Evolutionary conservation across 2,113 vertebrate species (phyloP), one percentile per base, ranked within the genome.

Genomic region (Aegypius monachus): DNA sequence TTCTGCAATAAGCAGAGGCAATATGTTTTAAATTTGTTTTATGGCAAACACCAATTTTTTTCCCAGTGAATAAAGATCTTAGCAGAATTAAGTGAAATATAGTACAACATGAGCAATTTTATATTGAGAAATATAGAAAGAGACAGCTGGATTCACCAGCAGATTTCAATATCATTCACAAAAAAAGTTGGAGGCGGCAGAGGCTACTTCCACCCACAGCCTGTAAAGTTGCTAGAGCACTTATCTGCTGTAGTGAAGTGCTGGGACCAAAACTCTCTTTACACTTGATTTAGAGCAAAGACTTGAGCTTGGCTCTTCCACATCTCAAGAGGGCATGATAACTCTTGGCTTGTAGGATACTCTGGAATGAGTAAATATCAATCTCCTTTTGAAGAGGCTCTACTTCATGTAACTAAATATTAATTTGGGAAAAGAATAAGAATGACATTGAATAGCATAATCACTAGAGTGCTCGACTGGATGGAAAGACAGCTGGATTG

Each of bases 331-430:
- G 63, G 70, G 13, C 31, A 11, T 36, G 50, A 40, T 55, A 84
- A 78, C 22, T 89, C 42, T 58, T 63, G 47, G 63, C 50, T 93
- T 63, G 4, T 40, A 89, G 32, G 68, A 70, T 72, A 81, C 52
- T 93, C 61, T 79, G 73, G 84, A 91, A 89, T 93, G 65, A 67
- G 52, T 71, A 93, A 95, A 87, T 79, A 91, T 52, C 84, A 81
- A 16, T 61, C 20, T 50, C 52, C 31, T 89, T 91, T 81, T 91
- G 81, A 95, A 91, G 70, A 43, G 34, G 20, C 7, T 75, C n/a
- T 71, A 55, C 59, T 86, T 93, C n/a, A 48, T 72, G 89, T 81
- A 95, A 75, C 52, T 66, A 93, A 94, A 79, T 79, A 86, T 91
- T 78, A 91, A 93, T 67, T 96, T 34, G 89, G 43, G 47, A 87